A percentile compares a stretch with the other conserved stretches of the same genome.
Evolutionary conservation across 2,113 vertebrate genomes (phyloP).

Genomic region (Genyomyrus donnyi): DNA sequence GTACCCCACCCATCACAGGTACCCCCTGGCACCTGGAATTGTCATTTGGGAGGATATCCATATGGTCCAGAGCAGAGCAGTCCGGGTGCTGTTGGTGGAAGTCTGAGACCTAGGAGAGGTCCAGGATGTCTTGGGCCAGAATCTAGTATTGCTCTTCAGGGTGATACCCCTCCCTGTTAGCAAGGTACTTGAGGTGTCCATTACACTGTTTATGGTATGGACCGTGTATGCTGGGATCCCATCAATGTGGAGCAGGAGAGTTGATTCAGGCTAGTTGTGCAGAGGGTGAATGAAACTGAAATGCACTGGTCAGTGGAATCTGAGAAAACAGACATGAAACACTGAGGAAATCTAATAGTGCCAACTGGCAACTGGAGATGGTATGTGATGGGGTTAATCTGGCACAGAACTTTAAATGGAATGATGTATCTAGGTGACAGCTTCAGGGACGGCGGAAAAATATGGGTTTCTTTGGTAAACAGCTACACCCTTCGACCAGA

Average conservation of each 20-base stretch:
- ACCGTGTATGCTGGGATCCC: not conserved
- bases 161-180: not conserved
- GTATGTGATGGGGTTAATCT: not conserved
- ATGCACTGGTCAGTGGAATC: not conserved
- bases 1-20: not conserved
- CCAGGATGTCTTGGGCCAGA: not conserved
- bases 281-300: not conserved
- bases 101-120: not conserved
- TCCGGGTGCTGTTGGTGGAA: not conserved
- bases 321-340: not conserved
- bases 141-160: not conserved
- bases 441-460: not conserved
- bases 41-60: not conserved
- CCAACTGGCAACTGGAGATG: not conserved
- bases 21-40: not conserved
- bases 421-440: not conserved
- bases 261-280: not conserved
- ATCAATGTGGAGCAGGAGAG: not conserved
- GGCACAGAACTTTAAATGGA: not conserved
- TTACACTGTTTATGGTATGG: not conserved
- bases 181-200: not conserved
- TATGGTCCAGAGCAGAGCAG: not conserved
- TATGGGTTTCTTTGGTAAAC: not conserved
- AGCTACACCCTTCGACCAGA: not conserved
- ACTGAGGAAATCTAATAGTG: not conserved